These are phyloP conservation scores for Lepidochrysops patricia DNA, from an alignment of 2,888 invertebrate species.

Conservation along the genomic window DNA sequence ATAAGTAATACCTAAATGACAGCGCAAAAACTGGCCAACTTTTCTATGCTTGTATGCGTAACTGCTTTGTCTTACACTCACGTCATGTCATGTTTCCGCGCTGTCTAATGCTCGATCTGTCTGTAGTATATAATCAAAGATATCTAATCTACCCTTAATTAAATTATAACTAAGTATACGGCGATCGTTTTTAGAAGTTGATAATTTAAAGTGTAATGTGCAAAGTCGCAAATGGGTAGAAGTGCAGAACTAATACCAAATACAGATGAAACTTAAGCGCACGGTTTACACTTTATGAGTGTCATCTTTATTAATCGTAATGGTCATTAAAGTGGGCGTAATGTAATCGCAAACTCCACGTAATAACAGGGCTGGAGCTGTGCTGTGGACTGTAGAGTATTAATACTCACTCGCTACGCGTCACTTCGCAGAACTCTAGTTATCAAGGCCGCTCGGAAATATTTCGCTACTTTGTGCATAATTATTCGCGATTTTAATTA, in stretches of 20 bases:
- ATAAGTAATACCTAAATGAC: too few relatives aligned
- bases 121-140: too few relatives aligned
- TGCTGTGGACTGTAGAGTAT: background rate
- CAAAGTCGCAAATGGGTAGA: too few relatives aligned
- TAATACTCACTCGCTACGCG: background rate
- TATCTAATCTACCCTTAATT: too few relatives aligned
- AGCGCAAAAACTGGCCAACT: too few relatives aligned
- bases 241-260: background rate
- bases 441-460: slow-evolving; percentile 5
- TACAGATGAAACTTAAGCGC: slow-evolving; percentile 11
- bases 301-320: slow-evolving; percentile 3
- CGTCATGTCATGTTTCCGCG: too few relatives aligned
- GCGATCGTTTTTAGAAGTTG: too few relatives aligned
- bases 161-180: too few relatives aligned
- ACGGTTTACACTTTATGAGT: background rate
- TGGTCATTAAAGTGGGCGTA: slow-evolving; percentile 1
- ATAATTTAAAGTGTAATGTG: too few relatives aligned
- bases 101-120: too few relatives aligned
- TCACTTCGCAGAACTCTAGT: background rate
- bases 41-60: too few relatives aligned
- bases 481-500: slow-evolving; percentile 12
- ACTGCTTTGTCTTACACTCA: too few relatives aligned
- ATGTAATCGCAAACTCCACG: background rate
- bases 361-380: background rate
- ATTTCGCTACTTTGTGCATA: slow-evolving; percentile 11